A percentile compares a stretch with the other conserved stretches of the same genome.
phyloP scores from a whole-genome alignment of 2,113 vertebrate genomes.

The Garra rufa region DNA sequence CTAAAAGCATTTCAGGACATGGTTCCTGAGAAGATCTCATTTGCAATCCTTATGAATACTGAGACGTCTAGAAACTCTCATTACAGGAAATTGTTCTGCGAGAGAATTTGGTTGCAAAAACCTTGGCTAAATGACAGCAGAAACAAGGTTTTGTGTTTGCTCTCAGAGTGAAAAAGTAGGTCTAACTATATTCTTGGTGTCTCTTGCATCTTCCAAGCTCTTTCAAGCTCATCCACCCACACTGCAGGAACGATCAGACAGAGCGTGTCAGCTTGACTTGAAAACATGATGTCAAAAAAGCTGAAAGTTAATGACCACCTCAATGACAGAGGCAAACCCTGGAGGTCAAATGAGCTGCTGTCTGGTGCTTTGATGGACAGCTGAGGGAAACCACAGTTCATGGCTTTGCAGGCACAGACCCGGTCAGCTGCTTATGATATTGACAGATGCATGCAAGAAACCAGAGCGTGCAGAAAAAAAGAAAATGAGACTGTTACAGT shows the following conservation, averaged over 20 bases:
- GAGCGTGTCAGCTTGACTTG: conserved; percentile 3
- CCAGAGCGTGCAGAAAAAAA: neutral
- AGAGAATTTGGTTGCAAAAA: neutral
- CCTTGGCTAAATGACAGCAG: neutral
- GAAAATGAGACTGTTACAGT: neutral
- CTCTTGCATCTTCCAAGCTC: neutral
- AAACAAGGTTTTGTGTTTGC: neutral
- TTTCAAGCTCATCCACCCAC: conserved; percentile 16
- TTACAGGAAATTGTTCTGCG: neutral
- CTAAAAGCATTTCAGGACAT: neutral
- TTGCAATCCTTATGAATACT: neutral
- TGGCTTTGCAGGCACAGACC: neutral
- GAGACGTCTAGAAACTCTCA: neutral
- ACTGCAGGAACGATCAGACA: neutral
- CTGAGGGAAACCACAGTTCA: neutral
- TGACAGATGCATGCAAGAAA: neutral
- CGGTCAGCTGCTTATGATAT: conserved; percentile 26
- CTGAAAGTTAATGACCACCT: conserved; percentile 12
- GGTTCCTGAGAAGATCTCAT: neutral
- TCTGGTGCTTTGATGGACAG: conserved; percentile 26
- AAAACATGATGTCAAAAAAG: conserved; percentile 29
- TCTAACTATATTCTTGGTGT: neutral
- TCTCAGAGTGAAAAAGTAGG: neutral
- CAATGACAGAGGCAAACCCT: conserved; percentile 26
- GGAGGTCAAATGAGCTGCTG: conserved; percentile 23